phyloP scores from a whole-genome alignment of 2,888 invertebrate species.

The Drosophila robusta region DNA sequence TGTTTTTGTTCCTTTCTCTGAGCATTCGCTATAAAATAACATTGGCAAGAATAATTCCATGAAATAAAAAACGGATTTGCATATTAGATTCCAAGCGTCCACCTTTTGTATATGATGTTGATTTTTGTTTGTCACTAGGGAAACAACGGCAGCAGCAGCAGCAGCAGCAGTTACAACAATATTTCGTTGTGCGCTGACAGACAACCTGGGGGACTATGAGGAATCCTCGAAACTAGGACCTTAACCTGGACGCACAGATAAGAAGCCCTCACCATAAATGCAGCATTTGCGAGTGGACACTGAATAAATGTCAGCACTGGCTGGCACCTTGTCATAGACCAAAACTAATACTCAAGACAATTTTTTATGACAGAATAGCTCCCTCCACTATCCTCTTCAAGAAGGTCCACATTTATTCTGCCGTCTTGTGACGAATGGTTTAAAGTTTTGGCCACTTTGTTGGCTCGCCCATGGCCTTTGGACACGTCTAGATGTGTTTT shows the following conservation, averaged over 20 bases:
- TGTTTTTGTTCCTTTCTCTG: constrained; percentile 25
- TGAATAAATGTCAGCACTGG: constrained; percentile 70
- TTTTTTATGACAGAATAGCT: constrained; percentile 74
- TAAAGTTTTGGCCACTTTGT: constrained; percentile 63
- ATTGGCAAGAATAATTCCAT: constrained; percentile 79
- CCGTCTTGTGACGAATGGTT: constrained; percentile 53
- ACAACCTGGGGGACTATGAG: constrained; percentile 62
- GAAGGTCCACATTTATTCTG: constrained; percentile 7
- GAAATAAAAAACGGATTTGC: constrained; percentile 83
- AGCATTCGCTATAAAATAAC: constrained; percentile 39
- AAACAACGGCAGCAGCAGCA: background rate
- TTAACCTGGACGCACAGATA: constrained; percentile 55
- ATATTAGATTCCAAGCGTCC: constrained; percentile 72
- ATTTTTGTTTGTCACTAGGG: constrained; percentile 75
- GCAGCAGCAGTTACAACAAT: constrained; percentile 38
- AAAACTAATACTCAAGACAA: constrained; percentile 79
- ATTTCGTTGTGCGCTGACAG: constrained; percentile 68
- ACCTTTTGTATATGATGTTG: constrained; percentile 70
- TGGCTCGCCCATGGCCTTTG: constrained; percentile 12
- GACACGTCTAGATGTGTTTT: constrained; percentile 36
- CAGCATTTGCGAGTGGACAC: constrained; percentile 61
- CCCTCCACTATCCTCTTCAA: constrained; percentile 18
- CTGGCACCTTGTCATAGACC: constrained; percentile 72
- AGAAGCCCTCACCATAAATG: constrained; percentile 52
- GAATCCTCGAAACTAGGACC: constrained; percentile 25